Percentiles rank a stretch among this genome's conserved stretches.
These are phyloP conservation scores for Anomalospiza imberbis DNA, from an alignment of 2,797 vertebrate species.

Conservation along the genomic window DNA sequence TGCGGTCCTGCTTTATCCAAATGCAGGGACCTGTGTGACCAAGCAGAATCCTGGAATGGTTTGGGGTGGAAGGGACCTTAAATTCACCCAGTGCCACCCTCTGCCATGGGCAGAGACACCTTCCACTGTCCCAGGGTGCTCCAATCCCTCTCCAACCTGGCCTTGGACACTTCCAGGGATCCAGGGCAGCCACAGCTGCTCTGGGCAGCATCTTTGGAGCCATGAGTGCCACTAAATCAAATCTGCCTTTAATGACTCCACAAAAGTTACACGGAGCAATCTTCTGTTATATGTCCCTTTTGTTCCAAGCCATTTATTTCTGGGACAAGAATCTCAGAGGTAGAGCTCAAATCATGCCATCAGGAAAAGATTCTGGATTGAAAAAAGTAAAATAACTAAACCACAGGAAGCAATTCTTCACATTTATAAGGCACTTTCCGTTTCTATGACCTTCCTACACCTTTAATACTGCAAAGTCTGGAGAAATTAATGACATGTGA, in stretches of 20 bases:
- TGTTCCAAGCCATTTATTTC: background rate
- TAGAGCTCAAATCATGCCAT: background rate
- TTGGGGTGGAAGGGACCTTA: background rate
- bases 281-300: background rate
- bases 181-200: background rate
- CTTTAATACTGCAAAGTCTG: background rate
- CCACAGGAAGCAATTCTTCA: background rate
- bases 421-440: background rate
- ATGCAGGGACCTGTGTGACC: background rate
- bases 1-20: background rate
- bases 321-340: background rate
- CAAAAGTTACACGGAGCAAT: rapidly evolving
- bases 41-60: background rate
- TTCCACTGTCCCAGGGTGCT: rapidly evolving
- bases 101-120: background rate
- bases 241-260: background rate
- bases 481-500: background rate
- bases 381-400: background rate
- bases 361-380: background rate
- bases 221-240: background rate
- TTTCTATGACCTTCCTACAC: background rate
- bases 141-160: background rate
- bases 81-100: background rate
- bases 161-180: background rate
- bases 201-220: background rate